Evolutionary conservation across 2,888 invertebrate species (phyloP), one percentile per base, ranked within the genome.

Genomic region (Thera britannica): DNA sequence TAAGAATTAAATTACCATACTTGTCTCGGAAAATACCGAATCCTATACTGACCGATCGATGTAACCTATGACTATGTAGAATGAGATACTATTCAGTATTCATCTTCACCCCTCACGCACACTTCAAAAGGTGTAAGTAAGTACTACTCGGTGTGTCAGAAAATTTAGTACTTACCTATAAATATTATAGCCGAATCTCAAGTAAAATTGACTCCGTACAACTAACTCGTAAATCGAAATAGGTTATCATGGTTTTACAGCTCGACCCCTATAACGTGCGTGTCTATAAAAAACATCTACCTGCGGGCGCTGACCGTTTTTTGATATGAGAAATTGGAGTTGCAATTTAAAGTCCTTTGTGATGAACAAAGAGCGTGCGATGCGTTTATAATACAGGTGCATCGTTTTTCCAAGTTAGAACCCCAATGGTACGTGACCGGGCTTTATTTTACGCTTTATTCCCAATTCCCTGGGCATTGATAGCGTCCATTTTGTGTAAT

Each of bases 311-410:
- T 80, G 83, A 75, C 83, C 80, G 79, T 84, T 83, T 79, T 80
- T 83, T 77, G 78, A 85, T 88, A 83, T 87, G 86, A 90, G 87
- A 91, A 90, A 89, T 90, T 87, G 78, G 86, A 86, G 86, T 90
- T 91, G 92, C 92, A 93, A 92, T 93, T 92, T 90, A 86, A 85
- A 81, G 83, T 85, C 90, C 89, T 92, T 93, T 93, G 92, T 93
- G 82, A 81, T 79, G 89, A 91, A 92, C 90, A 92, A 92, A 92
- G 86, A 72, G 89, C 83, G 85, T 84, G 81, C 84, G 85, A 89
- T 90, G 90, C 90, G 86, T 90, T 92, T 88, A 92, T 92, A 92
- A 90, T 72, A 75, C 90, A 92, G 92, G 91, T 93, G 93, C 90
- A 91, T 89, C 85, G 88, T 74, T 79, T 84, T 83, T 82, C 81